Conservation (phyloP, 2,888 invertebrate species). For the Mesorhabditis belari region DNA sequence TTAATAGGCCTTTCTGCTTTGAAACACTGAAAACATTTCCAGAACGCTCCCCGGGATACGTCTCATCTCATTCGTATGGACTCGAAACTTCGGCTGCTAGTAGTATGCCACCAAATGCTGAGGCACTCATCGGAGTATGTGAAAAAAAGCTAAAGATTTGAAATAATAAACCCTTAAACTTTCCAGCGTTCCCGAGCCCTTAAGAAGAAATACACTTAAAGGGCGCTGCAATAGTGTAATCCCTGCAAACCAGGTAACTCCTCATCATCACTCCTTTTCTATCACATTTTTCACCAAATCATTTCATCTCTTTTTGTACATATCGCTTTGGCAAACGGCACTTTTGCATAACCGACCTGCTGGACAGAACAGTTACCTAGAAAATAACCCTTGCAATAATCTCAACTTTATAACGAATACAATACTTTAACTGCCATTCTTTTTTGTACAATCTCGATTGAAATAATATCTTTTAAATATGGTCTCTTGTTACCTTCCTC, state of each 20-base stretch:
- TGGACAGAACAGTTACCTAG: neutral
- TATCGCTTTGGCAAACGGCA: no score
- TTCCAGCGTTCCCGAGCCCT: neutral
- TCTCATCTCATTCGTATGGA: no score
- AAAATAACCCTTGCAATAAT: no score
- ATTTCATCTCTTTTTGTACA: no score
- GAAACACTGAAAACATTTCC: neutral
- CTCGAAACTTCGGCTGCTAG: constrained; percentile 3
- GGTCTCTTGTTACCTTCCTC: no score
- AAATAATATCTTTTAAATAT: no score
- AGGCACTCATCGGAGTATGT: constrained; percentile 17
- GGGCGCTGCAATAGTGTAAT: neutral
- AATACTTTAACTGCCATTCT: no score
- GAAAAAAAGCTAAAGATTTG: neutral
- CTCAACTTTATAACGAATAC: no score
- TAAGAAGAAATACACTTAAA: neutral
- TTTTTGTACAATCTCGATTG: no score
- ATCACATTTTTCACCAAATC: neutral
- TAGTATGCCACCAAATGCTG: constrained; percentile 18
- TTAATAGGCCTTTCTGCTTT: no score
- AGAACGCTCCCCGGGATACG: neutral
- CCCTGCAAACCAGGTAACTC: neutral
- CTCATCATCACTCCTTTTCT: neutral
- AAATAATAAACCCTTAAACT: neutral
- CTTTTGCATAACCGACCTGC: no score